phyloP scores from a whole-genome alignment of 2,797 vertebrate species.

The Podarcis lilfordi region DNA sequence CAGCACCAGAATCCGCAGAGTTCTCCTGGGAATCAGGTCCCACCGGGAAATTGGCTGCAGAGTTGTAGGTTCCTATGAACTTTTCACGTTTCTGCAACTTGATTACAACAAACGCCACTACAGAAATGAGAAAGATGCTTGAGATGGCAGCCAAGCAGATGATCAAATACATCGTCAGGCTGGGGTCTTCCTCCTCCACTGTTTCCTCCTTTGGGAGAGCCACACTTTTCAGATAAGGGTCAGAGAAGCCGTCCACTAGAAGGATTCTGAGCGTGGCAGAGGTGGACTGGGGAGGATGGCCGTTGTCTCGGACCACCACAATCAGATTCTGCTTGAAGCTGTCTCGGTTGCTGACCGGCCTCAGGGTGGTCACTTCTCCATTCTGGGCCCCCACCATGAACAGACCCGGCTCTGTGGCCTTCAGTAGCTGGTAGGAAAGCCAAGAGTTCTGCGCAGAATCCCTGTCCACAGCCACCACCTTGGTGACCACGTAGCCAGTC shows the following conservation, averaged over 20 bases:
- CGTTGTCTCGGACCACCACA: slow-evolving; percentile 15
- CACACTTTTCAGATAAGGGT: slow-evolving; percentile 28
- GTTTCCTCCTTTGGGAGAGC: background rate
- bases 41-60: slow-evolving; percentile 42
- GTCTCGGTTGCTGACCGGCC: slow-evolving; percentile 61
- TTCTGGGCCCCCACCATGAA: slow-evolving; percentile 62
- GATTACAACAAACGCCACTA: background rate
- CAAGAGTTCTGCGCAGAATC: slow-evolving; percentile 71
- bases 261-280: slow-evolving; percentile 15
- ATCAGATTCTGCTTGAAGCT: slow-evolving; percentile 73
- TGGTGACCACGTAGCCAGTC: slow-evolving; percentile 77
- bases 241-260: slow-evolving; percentile 40
- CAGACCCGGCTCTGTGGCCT: slow-evolving; percentile 59
- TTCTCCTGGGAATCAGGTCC: slow-evolving; percentile 19
- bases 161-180: slow-evolving; percentile 12
- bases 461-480: slow-evolving; percentile 73
- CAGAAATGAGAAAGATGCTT: background rate
- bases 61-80: slow-evolving; percentile 19
- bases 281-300: slow-evolving; percentile 22
- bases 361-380: slow-evolving; percentile 63
- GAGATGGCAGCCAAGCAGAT: slow-evolving; percentile 27
- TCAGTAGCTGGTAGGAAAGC: slow-evolving; percentile 60
- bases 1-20: background rate
- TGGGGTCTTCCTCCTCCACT: background rate
- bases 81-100: slow-evolving; percentile 39